Evolutionary conservation across 2,113 vertebrate genomes (phyloP).

Genomic region (Notarius lentiginosus): DNA sequence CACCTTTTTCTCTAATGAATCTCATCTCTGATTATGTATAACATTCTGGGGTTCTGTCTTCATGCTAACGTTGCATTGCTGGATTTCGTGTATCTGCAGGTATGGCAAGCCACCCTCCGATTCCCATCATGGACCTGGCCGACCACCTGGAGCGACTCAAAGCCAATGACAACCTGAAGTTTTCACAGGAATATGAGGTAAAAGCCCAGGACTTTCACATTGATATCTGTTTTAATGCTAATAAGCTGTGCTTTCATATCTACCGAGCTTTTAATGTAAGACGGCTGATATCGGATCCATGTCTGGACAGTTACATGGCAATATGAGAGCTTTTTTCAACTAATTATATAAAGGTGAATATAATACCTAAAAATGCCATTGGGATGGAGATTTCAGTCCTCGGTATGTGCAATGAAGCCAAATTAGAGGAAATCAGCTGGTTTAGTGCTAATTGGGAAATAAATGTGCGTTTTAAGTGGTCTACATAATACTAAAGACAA

Average conservation of each 20-base stretch:
- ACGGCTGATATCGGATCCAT: not conserved
- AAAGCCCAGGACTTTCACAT: constrained; percentile 31
- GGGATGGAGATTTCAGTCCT: not conserved
- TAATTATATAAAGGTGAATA: not conserved
- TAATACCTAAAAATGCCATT: not conserved
- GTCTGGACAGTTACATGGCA: not conserved
- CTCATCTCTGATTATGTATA: constrained; percentile 49
- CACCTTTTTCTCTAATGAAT: constrained; percentile 67
- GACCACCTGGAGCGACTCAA: constrained; percentile 97
- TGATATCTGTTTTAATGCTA: not conserved
- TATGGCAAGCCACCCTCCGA: constrained; percentile 96
- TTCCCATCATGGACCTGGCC: constrained; percentile 92
- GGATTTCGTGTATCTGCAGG: constrained; percentile 76
- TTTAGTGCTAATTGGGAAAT: not conserved
- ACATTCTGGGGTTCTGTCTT: constrained; percentile 19
- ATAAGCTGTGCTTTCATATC: not conserved
- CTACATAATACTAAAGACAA: not conserved
- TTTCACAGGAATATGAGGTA: constrained; percentile 99
- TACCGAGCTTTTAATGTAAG: not conserved
- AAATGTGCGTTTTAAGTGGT: not conserved
- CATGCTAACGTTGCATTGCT: constrained; percentile 44
- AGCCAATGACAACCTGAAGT: constrained; percentile 99
- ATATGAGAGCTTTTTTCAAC: not conserved
- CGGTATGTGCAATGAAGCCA: not conserved
- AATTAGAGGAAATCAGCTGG: not conserved